Evolutionary conservation across 2,113 vertebrate genomes (phyloP).

Genomic region (Erythrolamprus reginae): DNA sequence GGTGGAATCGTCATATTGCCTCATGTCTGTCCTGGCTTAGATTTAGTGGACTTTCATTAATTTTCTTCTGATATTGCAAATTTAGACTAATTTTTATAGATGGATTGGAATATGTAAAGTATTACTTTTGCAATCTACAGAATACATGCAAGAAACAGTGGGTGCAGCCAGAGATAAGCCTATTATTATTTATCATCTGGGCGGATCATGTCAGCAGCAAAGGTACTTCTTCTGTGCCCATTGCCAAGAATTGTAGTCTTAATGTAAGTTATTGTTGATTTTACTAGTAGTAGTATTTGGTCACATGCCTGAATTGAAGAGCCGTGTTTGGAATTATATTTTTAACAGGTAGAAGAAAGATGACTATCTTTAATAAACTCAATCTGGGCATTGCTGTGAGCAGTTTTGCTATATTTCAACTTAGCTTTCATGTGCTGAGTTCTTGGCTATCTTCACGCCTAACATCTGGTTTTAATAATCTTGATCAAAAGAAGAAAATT

Average conservation of each 20-base stretch:
- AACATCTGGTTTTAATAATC: conserved; percentile 78
- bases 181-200: neutral
- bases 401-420: conserved; percentile 88
- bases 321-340: neutral
- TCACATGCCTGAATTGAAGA: conserved; percentile 29
- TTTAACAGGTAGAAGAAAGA: conserved; percentile 72
- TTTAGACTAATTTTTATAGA: neutral
- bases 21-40: neutral
- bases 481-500: conserved; percentile 87
- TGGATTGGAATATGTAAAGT: neutral
- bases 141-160: neutral
- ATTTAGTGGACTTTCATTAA: neutral
- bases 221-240: neutral
- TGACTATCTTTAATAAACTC: conserved; percentile 81
- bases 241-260: neutral
- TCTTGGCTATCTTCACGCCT: conserved; percentile 80
- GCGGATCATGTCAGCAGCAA: neutral
- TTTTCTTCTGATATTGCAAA: neutral
- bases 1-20: neutral
- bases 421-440: conserved; percentile 88
- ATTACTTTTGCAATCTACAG: neutral
- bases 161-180: neutral
- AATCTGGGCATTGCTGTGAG: conserved; percentile 69
- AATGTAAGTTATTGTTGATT: neutral
- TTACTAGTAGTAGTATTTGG: conserved; percentile 9